Conservation (phyloP, 2,113 vertebrate species). For the Glaucomys volans region DNA sequence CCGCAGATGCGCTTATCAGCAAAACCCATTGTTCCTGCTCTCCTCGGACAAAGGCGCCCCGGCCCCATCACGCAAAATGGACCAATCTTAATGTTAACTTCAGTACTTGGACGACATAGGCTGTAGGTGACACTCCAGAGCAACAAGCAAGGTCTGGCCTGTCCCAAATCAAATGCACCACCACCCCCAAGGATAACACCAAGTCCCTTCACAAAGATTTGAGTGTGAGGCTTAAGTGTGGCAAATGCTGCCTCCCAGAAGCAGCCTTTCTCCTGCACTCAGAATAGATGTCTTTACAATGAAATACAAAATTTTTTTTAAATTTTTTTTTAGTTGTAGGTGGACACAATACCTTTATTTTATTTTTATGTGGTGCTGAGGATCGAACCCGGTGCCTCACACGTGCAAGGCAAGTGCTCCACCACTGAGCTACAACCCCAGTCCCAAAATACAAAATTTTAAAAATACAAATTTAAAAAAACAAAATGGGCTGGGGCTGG, state of each 20-base stretch:
- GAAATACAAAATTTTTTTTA: too few species aligned
- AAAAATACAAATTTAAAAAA: not conserved
- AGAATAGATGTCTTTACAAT: not conserved
- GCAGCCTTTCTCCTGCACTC: not conserved
- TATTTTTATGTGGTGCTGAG: too few species aligned
- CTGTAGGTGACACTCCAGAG: not conserved
- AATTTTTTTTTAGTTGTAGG: too few species aligned
- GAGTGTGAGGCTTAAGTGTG: not conserved
- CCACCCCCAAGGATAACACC: not conserved
- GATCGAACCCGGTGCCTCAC: too few species aligned
- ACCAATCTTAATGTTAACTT: not conserved
- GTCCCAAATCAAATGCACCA: not conserved
- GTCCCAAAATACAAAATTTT: too few species aligned
- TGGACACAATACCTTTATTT: too few species aligned
- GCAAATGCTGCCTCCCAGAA: not conserved
- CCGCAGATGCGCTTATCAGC: not conserved
- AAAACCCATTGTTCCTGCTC: not conserved
- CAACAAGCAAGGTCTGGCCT: not conserved
- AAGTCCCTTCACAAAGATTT: not conserved
- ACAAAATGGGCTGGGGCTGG: too few species aligned
- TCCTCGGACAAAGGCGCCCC: not conserved
- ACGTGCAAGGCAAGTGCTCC: too few species aligned
- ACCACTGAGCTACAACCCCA: too few species aligned
- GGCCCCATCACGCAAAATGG: not conserved
- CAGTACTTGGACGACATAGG: not conserved